Base-by-base conservation (phyloP, 2,113 vertebrate species). In the Anoura caudifer region DNA sequence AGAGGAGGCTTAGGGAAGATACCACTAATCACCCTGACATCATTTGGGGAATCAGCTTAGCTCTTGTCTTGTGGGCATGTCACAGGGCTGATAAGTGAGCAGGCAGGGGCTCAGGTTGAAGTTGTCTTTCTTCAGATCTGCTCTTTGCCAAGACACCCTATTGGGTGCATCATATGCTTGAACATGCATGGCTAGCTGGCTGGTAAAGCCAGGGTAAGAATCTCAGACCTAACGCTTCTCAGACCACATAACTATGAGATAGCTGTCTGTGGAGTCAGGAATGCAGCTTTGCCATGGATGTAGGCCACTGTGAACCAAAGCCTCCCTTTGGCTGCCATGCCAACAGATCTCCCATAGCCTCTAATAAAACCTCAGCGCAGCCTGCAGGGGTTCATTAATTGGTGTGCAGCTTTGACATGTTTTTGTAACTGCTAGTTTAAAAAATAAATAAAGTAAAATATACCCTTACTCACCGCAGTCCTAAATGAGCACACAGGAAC, bases 391-490 rank as follows among this genome's bases (percentile, higher is more conserved):
- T 54, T 94, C 61, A 84, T 96, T 96, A 96, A 97, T 92, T 96
- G 87, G 80, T 85, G 59, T 90, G 67, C 24, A 82, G 75, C 59
- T 95, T 69, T 96, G 80, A 90, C 87, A 96, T 90, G 81, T 88
- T 97, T 90, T 96, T 61, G 36, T 79, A 94, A 90, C 63, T 80
- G 47, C 87, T 95, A 81, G 79, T 90, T 70, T 84, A 83, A 91
- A 77, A 94, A 81, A 76, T 90, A 96, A 90, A 95, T 87, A 81
- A 87, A 47, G 28, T 70, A 77, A 97, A 96, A 86, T 90, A 81
- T 28, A 93, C 52, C 33, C 63, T 91, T 91, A 84, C 31, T 94
- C 91, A 75, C 96, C 70, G 26, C 50, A 69, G 47, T 90, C 90
- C 38, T 72, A 94, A 85, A 96, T 97, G 81, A 98, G 76, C 52